Base-by-base conservation (phyloP, 2,797 vertebrate genomes). In the Mallotus villosus region DNA sequence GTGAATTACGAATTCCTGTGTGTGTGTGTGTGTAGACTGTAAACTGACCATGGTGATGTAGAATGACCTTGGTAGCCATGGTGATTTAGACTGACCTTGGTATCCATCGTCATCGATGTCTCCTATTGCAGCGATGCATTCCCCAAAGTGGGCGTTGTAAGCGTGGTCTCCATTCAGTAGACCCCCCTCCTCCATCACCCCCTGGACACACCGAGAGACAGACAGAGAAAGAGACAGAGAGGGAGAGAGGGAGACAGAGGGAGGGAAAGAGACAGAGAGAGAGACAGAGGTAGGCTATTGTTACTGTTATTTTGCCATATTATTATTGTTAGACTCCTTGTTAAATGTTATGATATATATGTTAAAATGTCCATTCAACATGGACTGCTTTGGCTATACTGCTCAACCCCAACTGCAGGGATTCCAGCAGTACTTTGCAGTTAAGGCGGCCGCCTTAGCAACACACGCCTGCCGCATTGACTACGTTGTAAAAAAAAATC, bases 81-180 rank as follows among this genome's bases (percentile, higher is more conserved):
- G 51, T 55, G 41, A 37, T 7, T 46, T 67, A 41, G 16, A 90
- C 94, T 71, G 19, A 98, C 98, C 98, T 94, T 94, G 92, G 79
- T 95, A 99, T n/a, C 97, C 96, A 2, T 99, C 97, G 0, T 97
- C 96, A 32, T 99, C 98, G 0, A 99, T 92, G 85, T 99, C 97
- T 0, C 95, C 96, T 0, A 99, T 93, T 1, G 91, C 78, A 0
- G 95, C 85, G 2, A 99, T 95, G 87, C 93, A 95, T 88, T 99
- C 97, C 80, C 98, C 98, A 55, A 99, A 99, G 89, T 97, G 97
- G 0, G 96, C 97, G 0, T 99, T 98, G 85, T 96, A 98, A 76
- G 94, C 87, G 0, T 84, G 79, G 24, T 98, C 95, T 2, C 98
- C 98, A 0, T 68, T 90, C 84, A 99, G 84, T 67, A 92, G 41